Percentiles rank a stretch among this genome's conserved stretches.
These are phyloP conservation scores for Habrosyne pyritoides DNA, from an alignment of 2,888 invertebrate species.

Conservation along the genomic window DNA sequence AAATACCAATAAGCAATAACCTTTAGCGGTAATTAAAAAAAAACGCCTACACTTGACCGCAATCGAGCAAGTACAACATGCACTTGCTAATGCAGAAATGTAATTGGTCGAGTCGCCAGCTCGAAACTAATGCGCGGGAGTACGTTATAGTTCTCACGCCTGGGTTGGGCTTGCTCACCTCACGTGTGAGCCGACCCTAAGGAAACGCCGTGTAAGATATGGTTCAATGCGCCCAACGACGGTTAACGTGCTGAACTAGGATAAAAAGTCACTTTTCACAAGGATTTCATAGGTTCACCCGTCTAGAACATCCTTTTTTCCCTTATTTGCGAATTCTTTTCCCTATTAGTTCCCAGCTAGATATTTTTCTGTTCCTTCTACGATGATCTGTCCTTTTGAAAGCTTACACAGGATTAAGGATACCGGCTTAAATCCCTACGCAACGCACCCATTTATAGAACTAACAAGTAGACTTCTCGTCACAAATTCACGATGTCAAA, in stretches of 20 bases:
- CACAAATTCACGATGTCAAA: background rate
- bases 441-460: too few species aligned
- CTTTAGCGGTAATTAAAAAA: constrained; percentile 27
- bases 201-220: constrained; percentile 66
- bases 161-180: constrained; percentile 22
- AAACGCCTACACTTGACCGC: constrained; percentile 36
- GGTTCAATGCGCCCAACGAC: constrained; percentile 72
- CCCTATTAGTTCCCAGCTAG: background rate
- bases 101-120: constrained; percentile 60
- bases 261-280: constrained; percentile 56
- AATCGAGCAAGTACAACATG: constrained; percentile 37
- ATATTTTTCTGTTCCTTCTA: background rate
- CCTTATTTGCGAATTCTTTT: background rate
- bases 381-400: too few species aligned
- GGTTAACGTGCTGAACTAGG: constrained; percentile 37
- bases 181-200: constrained; percentile 57
- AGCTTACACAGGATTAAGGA: too few species aligned
- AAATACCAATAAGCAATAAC: constrained; percentile 18
- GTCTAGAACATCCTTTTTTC: constrained; percentile 11
- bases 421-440: too few species aligned
- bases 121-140: constrained; percentile 63
- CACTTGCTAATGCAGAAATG: constrained; percentile 66
- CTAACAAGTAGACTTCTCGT: background rate
- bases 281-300: constrained; percentile 24
- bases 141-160: constrained; percentile 72